Evolutionary conservation across 2,888 invertebrate species (phyloP).

Genomic region (Carabus problematicus): DNA sequence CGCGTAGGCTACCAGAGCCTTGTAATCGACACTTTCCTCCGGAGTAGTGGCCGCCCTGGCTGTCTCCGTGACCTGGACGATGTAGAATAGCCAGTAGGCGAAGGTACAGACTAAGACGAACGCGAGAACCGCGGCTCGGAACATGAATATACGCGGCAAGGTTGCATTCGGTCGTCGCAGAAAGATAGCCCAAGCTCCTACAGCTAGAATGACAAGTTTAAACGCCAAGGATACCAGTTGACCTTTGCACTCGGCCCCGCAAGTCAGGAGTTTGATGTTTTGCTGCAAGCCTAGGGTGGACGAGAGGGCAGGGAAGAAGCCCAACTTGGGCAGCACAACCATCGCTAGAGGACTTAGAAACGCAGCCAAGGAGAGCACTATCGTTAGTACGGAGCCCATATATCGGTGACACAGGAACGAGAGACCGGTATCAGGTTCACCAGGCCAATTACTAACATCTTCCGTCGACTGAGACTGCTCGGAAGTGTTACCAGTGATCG

Average conservation of each 20-base stretch:
- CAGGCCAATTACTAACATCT: constrained; percentile 83
- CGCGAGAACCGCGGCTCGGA: constrained; percentile 86
- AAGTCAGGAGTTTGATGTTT: constrained; percentile 75
- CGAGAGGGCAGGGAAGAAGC: constrained; percentile 80
- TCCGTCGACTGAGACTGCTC: constrained; percentile 95
- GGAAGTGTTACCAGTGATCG: constrained; percentile 95
- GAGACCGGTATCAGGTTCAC: constrained; percentile 75
- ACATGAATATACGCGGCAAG: constrained; percentile 90
- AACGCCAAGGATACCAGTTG: constrained; percentile 89
- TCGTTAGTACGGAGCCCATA: constrained; percentile 80
- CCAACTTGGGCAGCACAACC: constrained; percentile 92
- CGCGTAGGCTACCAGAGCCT: constrained; percentile 89
- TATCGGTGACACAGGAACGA: constrained; percentile 82
- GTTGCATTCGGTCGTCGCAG: constrained; percentile 83
- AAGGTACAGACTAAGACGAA: constrained; percentile 91
- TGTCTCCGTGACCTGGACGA: constrained; percentile 86
- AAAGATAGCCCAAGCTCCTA: constrained; percentile 94
- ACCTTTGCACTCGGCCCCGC: constrained; percentile 94
- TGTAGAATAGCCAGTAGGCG: constrained; percentile 98
- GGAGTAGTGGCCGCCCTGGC: constrained; percentile 80
- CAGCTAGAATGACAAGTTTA: constrained; percentile 85
- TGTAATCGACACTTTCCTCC: constrained; percentile 83
- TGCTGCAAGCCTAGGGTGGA: constrained; percentile 73
- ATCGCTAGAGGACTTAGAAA: constrained; percentile 93
- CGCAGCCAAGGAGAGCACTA: constrained; percentile 80